Evolutionary conservation across 2,113 vertebrate species (phyloP).

Genomic region (Machaerirhynchus nigripectus): DNA sequence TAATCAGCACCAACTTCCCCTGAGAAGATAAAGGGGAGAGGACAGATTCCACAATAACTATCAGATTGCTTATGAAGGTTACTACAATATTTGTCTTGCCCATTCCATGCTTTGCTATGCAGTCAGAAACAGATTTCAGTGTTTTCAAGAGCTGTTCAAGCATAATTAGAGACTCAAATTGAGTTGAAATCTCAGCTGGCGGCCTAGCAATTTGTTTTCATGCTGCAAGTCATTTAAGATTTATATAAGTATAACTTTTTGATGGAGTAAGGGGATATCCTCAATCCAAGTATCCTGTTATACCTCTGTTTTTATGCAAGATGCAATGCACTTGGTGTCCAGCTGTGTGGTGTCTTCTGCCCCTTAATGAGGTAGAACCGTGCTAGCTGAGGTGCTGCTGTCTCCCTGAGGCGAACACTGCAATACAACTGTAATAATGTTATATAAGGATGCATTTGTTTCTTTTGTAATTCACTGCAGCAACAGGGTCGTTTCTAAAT

Average conservation of each 20-base stretch:
- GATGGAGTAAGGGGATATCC: neutral
- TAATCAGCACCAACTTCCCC: neutral
- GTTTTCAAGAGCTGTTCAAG: slow-evolving; percentile 40
- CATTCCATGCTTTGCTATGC: slow-evolving; percentile 17
- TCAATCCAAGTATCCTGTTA: neutral
- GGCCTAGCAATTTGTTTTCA: slow-evolving; percentile 34
- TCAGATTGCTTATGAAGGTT: neutral
- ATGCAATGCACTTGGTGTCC: accelerated
- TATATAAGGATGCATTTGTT: neutral
- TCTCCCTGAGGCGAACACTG: neutral
- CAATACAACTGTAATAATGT: neutral
- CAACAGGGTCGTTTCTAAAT: neutral
- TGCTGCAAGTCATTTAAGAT: slow-evolving; percentile 12
- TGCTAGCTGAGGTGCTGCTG: neutral
- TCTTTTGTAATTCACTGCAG: neutral
- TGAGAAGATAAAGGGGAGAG: neutral
- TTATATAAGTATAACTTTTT: neutral
- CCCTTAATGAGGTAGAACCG: accelerated
- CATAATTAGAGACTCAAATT: slow-evolving; percentile 37
- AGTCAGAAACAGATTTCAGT: slow-evolving; percentile 25
- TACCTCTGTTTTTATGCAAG: neutral
- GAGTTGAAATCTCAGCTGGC: slow-evolving; percentile 47
- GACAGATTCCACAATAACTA: neutral
- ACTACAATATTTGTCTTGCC: slow-evolving; percentile 62
- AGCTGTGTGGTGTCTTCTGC: neutral